phyloP scores from a whole-genome alignment of 2,113 vertebrate species.

The Axis porcinus region DNA sequence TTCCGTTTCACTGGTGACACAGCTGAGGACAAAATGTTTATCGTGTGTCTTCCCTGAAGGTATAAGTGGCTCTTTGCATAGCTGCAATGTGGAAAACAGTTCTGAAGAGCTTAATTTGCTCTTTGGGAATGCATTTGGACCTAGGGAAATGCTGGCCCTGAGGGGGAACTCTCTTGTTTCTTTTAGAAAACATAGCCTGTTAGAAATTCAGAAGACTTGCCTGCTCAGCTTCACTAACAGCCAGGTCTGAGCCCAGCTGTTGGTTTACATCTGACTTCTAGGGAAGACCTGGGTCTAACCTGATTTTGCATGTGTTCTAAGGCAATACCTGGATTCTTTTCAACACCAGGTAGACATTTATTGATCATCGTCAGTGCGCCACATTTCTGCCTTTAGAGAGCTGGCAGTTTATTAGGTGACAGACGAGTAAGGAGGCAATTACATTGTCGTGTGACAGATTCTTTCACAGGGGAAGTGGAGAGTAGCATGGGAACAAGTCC shows the following conservation, averaged over 20 bases:
- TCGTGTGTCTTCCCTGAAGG: background rate
- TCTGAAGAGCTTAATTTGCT: constrained; percentile 25
- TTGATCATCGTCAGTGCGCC: background rate
- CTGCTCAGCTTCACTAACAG: background rate
- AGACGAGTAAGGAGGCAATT: background rate
- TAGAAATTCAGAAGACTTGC: background rate
- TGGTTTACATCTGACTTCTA: background rate
- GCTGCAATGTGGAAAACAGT: background rate
- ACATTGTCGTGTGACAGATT: background rate
- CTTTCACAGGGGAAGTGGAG: background rate
- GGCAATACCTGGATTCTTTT: background rate
- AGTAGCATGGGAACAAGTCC: background rate
- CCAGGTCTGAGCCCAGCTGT: background rate
- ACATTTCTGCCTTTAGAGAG: background rate
- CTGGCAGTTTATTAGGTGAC: background rate
- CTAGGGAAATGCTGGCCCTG: background rate
- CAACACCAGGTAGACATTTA: background rate
- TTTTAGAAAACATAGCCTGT: background rate
- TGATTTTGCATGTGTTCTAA: background rate
- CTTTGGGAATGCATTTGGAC: constrained; percentile 18
- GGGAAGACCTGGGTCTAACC: background rate
- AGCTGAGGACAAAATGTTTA: background rate
- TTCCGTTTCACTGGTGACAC: background rate
- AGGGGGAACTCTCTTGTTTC: background rate
- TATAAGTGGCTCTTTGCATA: background rate